phyloP scores from a whole-genome alignment of 2,888 invertebrate species.

The Ypsolopha sequella region DNA sequence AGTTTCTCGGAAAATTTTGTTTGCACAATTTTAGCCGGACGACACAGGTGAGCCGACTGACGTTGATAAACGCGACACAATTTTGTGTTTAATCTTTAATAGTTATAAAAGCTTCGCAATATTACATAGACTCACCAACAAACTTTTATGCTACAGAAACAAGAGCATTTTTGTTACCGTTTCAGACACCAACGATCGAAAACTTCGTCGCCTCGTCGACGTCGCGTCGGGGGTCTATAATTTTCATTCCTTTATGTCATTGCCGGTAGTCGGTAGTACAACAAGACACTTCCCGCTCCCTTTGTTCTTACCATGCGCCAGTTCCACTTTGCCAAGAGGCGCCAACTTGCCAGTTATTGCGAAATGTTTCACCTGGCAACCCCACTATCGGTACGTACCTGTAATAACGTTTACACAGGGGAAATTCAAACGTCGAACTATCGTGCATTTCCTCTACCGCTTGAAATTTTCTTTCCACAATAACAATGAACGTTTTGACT shows the following conservation, averaged over 20 bases:
- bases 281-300: constrained; percentile 13
- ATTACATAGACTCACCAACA: too few relatives aligned
- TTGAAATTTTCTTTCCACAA: constrained; percentile 54
- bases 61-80: constrained; percentile 27
- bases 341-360: constrained; percentile 38
- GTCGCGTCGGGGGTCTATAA: background rate
- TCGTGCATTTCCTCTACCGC: constrained; percentile 55
- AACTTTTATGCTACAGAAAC: too few relatives aligned
- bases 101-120: constrained; percentile 1
- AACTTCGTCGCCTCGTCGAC: background rate
- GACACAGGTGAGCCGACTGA: constrained; percentile 39
- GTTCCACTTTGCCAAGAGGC: constrained; percentile 27
- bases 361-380: constrained; percentile 53
- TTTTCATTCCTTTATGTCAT: constrained; percentile 9
- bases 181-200: too few relatives aligned
- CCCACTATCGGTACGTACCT: constrained; percentile 34
- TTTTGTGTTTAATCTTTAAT: constrained; percentile 13
- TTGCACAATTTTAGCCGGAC: constrained; percentile 22
- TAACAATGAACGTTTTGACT: background rate
- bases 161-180: too few relatives aligned
- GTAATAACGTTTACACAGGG: constrained; percentile 66
- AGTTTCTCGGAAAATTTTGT: constrained; percentile 36
- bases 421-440: constrained; percentile 66
- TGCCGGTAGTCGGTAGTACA: constrained; percentile 1
- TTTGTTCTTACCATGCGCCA: constrained; percentile 24